Evolutionary conservation across 2,888 invertebrate species (phyloP).

Genomic region (Rhagophthalmus giganteus): DNA sequence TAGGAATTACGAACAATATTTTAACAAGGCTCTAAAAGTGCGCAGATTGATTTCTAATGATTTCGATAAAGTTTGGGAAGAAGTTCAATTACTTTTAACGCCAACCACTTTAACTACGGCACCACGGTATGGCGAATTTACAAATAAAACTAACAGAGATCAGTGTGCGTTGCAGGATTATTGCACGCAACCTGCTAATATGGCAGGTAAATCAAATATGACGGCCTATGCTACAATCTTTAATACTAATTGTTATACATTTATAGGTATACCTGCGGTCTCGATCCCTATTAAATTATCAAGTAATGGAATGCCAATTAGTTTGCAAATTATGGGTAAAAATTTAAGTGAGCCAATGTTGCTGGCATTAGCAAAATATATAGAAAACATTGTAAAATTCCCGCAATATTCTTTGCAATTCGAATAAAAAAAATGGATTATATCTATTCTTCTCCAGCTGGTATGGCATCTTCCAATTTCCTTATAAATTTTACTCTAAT

Average conservation of each 20-base stretch:
- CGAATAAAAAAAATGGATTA: constrained; percentile 23
- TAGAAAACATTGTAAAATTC: constrained; percentile 74
- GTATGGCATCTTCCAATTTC: constrained; percentile 94
- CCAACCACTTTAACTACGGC: constrained; percentile 91
- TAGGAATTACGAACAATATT: constrained; percentile 89
- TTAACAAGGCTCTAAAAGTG: constrained; percentile 85
- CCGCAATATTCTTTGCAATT: constrained; percentile 46
- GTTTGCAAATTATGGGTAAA: constrained; percentile 86
- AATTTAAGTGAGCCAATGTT: constrained; percentile 74
- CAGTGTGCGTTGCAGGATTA: constrained; percentile 89
- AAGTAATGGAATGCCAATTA: constrained; percentile 73
- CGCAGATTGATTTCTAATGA: constrained; percentile 87
- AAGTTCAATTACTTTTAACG: constrained; percentile 82
- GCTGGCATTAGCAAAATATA: constrained; percentile 77
- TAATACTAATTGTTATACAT: too few relatives aligned
- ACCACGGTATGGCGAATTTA: constrained; percentile 78
- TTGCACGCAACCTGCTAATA: constrained; percentile 94
- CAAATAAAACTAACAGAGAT: constrained; percentile 76
- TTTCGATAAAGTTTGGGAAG: constrained; percentile 75
- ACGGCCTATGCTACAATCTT: too few relatives aligned
- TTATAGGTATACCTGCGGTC: constrained; percentile 78
- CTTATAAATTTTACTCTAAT: constrained; percentile 92
- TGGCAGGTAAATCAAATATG: constrained; percentile 95
- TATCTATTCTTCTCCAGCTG: constrained; percentile 93
- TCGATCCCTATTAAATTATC: constrained; percentile 82